Conservation (phyloP, 2,797 vertebrate genomes). For the Kryptolebias ocellatus region DNA sequence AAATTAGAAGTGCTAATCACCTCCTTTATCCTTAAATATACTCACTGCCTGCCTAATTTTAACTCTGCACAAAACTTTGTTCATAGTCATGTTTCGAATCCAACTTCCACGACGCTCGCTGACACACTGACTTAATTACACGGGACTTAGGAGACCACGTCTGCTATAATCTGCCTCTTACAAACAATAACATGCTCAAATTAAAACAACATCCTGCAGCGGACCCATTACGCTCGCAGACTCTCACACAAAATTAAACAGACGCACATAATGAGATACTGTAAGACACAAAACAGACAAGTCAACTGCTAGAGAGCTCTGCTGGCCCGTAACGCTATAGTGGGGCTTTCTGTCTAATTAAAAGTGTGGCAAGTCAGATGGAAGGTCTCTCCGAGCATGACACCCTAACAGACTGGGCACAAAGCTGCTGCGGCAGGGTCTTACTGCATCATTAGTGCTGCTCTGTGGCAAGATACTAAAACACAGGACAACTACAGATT, state of each 20-base stretch:
- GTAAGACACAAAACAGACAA: conserved; percentile 39
- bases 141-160: conserved; percentile 49
- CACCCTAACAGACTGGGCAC: conserved; percentile 22
- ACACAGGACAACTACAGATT: conserved; percentile 21
- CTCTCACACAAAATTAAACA: conserved; percentile 43
- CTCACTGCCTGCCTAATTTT: conserved; percentile 43
- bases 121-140: conserved; percentile 65
- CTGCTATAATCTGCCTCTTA: conserved; percentile 59
- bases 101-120: conserved; percentile 28
- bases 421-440: conserved; percentile 33
- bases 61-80: conserved; percentile 7
- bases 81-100: conserved; percentile 20
- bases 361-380: conserved; percentile 63
- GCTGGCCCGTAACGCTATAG: conserved; percentile 33
- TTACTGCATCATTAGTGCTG: conserved; percentile 59
- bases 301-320: conserved; percentile 28
- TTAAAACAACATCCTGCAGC: conserved; percentile 64
- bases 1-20: conserved; percentile 65
- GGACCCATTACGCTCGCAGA: conserved; percentile 32
- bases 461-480: conserved; percentile 61
- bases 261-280: conserved; percentile 52
- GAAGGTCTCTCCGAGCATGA: conserved; percentile 38
- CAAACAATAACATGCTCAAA: conserved; percentile 69
- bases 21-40: conserved; percentile 59
- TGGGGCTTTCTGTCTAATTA: conserved; percentile 65